Evolutionary conservation across 1,140 invertebrate genomes (phyloP), one percentile per base, ranked within the genome.

Genomic region (Drosophila asahinai): DNA sequence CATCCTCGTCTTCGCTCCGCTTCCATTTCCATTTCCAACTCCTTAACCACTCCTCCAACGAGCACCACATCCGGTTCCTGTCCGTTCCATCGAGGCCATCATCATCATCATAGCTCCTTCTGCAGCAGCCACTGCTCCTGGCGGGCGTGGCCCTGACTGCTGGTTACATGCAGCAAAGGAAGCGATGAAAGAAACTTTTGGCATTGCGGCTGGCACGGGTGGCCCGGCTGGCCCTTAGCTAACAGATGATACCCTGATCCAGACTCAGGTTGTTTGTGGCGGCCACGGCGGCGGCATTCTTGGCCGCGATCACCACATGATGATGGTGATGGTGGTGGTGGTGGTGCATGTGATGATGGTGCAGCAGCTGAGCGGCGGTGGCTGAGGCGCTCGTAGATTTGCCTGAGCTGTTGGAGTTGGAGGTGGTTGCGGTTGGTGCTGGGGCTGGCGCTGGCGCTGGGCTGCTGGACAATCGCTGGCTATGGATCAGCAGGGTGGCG

Each of bases 131-230:
- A 14, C 64, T 40, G 33, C 30, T 19, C 27, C 51, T 61, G 33
- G 52, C 66, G 9, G 43, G 42, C 33, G 43, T 30, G 30, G 59
- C 58, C 64, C 42, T 27, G 52, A 43, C 52, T 60, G 57, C 17
- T 70, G 72, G 91, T 80, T 92, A 92, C 91, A 92, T 92, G 77
- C 91, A 92, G 78, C 91, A 92, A 27, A 92, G 83, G 64, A 92
- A 92, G 80, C 91, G 91, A 80, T 92, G 89, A 91, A 92, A 92
- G 83, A 92, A 92, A 91, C 91, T 92, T 87, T 92, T 92, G 91
- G 91, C 91, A 91, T 92, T 92, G 79, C 91, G 90, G 60, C 91
- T 84, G 77, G 74, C 91, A 78, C 91, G 86, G 57, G 61, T 87
- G 77, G 77, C 91, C 80, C 91, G 86, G 57, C 68, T 87, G 87